Conservation (phyloP, 1,140 invertebrate species). For the Aradophagus sp. region DNA sequence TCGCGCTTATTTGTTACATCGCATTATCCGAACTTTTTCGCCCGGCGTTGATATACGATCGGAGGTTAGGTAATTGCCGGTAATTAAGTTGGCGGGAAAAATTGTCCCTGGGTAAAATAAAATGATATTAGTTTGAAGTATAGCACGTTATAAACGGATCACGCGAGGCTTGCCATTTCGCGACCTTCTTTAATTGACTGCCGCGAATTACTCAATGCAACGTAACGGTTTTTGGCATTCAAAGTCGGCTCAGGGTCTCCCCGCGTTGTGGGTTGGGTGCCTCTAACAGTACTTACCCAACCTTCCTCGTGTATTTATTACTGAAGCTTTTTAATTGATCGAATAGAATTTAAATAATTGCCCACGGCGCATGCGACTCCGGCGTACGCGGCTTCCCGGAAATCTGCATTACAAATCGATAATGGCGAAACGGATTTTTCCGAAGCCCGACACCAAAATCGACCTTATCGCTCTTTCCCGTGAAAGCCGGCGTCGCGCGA, state of each 20-base stretch:
- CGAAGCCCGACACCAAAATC: neutral
- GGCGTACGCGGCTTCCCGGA: constrained; percentile 5
- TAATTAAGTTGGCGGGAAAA: constrained; percentile 38
- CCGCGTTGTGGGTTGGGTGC: constrained; percentile 46
- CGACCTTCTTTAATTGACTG: constrained; percentile 57
- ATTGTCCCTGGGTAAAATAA: constrained; percentile 41
- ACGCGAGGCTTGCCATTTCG: constrained; percentile 52
- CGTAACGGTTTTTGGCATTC: constrained; percentile 58
- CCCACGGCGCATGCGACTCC: no score
- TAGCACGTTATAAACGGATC: constrained; percentile 54
- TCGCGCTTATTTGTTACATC: constrained; percentile 20
- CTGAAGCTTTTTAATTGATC: constrained; percentile 50
- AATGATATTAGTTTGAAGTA: constrained; percentile 51
- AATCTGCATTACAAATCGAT: neutral
- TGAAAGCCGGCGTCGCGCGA: neutral
- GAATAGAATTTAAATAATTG: constrained; percentile 44
- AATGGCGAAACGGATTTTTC: no score
- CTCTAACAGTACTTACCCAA: constrained; percentile 48
- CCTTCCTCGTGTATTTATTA: constrained; percentile 48
- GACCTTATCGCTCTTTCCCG: neutral
- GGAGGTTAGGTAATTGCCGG: constrained; percentile 37
- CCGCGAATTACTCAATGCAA: constrained; percentile 57
- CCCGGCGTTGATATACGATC: constrained; percentile 16
- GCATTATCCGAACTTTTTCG: constrained; percentile 21
- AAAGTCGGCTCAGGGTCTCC: constrained; percentile 45